These are phyloP conservation scores for Aulostomus chinensis DNA, from an alignment of 2,797 vertebrate genomes.

Conservation along the genomic window DNA sequence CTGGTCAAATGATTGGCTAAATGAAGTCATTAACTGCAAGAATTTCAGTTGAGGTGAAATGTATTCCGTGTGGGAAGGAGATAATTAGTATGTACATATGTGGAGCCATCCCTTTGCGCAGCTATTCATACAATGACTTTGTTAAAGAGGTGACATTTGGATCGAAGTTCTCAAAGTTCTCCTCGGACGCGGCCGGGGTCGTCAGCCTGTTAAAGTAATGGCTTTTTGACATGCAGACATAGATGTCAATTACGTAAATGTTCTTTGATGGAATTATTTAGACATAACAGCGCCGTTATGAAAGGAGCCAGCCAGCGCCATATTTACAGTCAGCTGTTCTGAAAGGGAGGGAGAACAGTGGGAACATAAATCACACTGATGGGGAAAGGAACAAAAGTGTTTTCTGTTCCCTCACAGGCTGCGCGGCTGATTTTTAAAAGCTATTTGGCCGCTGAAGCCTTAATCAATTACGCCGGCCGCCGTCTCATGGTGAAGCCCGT, in stretches of 20 bases:
- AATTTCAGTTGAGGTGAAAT: conserved; percentile 30
- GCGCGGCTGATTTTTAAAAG: not conserved
- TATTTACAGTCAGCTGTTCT: not conserved
- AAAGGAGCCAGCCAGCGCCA: not conserved
- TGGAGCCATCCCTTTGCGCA: not conserved
- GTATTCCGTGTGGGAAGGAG: conserved; percentile 9
- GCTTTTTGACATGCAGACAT: not conserved
- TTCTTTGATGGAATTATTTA: not conserved
- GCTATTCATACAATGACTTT: conserved; percentile 2
- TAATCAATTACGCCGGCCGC: conserved; percentile 1
- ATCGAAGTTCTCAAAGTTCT: too few species aligned
- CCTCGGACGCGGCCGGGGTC: too few species aligned
- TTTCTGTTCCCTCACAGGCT: not conserved
- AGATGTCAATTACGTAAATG: not conserved
- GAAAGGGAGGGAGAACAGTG: not conserved
- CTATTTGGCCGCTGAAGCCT: not conserved
- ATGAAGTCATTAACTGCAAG: conserved; percentile 51
- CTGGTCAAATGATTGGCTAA: conserved; percentile 54
- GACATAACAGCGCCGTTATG: not conserved
- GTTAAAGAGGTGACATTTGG: not conserved
- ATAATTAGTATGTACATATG: not conserved
- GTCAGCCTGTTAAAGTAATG: too few species aligned
- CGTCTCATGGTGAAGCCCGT: not conserved
- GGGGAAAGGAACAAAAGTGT: not conserved
- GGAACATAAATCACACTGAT: not conserved